phyloP scores from a whole-genome alignment of 2,797 vertebrate species.

The Lutjanus argentimaculatus region DNA sequence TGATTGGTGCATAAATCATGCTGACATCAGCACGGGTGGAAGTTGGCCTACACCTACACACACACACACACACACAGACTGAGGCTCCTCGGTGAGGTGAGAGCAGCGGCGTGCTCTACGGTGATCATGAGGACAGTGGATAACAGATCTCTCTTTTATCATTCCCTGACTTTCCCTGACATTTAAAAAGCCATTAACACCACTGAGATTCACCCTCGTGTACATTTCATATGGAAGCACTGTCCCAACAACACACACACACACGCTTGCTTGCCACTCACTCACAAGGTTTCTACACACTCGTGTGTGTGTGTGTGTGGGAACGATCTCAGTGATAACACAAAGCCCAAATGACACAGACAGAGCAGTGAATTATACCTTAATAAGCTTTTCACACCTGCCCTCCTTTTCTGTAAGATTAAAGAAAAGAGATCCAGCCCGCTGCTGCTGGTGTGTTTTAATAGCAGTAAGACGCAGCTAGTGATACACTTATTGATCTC shows the following conservation, averaged over 20 bases:
- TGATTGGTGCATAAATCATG: conserved; percentile 86
- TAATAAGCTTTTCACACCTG: conserved; percentile 80
- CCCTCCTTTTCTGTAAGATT: conserved; percentile 62
- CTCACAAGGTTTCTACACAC: conserved; percentile 48
- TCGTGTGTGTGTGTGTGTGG: conserved; percentile 34
- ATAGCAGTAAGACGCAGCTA: conserved; percentile 36
- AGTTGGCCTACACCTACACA: conserved; percentile 74
- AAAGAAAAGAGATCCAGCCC: conserved; percentile 56
- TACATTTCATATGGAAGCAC: conserved; percentile 81
- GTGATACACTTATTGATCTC: conserved; percentile 65
- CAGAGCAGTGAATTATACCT: conserved; percentile 80
- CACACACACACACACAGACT: conserved; percentile 19
- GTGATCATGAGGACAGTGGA: conserved; percentile 87
- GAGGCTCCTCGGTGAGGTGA: conserved; percentile 59
- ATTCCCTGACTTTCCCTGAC: conserved; percentile 90
- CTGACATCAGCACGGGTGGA: conserved; percentile 83
- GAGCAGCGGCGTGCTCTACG: conserved; percentile 61
- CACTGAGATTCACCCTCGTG: conserved; percentile 80
- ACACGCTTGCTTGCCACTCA: conserved; percentile 59
- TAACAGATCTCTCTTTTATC: conserved; percentile 90
- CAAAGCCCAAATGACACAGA: conserved; percentile 77
- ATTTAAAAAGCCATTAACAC: conserved; percentile 92
- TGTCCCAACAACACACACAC: conserved; percentile 31
- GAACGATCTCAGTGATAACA: conserved; percentile 77
- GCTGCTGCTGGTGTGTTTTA: conserved; percentile 44